Conservation (phyloP, 1,140 invertebrate genomes). For the Leptinotarsa defecta region DNA sequence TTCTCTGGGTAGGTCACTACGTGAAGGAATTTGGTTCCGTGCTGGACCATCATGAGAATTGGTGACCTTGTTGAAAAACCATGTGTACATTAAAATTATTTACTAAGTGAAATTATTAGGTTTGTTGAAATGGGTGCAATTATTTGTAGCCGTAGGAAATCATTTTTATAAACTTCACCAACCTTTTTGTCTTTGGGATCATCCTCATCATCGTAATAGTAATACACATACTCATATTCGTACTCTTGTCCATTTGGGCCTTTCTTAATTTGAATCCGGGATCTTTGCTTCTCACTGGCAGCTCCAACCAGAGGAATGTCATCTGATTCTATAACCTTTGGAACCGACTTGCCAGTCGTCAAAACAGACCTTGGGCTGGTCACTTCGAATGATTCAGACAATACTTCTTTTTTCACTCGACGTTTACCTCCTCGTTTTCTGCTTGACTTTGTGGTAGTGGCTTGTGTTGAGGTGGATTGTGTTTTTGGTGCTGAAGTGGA, state of each 20-base stretch:
- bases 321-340: constrained; percentile 40
- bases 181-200: constrained; percentile 41
- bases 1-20: constrained; percentile 67
- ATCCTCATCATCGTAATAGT: constrained; percentile 80
- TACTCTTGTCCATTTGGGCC: constrained; percentile 89
- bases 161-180: background rate
- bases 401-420: constrained; percentile 47
- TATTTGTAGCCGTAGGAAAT: background rate
- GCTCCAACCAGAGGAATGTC: constrained; percentile 48
- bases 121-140: background rate
- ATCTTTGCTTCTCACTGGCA: constrained; percentile 60
- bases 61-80: constrained; percentile 35
- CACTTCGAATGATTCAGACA: constrained; percentile 27
- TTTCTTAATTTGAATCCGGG: constrained; percentile 80
- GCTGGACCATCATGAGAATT: constrained; percentile 66
- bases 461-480: constrained; percentile 34
- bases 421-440: constrained; percentile 28
- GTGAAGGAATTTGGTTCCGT: constrained; percentile 58
- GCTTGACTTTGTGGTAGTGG: constrained; percentile 27
- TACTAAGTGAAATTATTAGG: no score
- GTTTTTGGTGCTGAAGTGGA: background rate
- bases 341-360: constrained; percentile 45
- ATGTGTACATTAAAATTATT: no score
- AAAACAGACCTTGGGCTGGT: constrained; percentile 47
- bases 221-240: constrained; percentile 90